Conservation (phyloP, 2,797 vertebrate genomes). For the Dermochelys coriacea region DNA sequence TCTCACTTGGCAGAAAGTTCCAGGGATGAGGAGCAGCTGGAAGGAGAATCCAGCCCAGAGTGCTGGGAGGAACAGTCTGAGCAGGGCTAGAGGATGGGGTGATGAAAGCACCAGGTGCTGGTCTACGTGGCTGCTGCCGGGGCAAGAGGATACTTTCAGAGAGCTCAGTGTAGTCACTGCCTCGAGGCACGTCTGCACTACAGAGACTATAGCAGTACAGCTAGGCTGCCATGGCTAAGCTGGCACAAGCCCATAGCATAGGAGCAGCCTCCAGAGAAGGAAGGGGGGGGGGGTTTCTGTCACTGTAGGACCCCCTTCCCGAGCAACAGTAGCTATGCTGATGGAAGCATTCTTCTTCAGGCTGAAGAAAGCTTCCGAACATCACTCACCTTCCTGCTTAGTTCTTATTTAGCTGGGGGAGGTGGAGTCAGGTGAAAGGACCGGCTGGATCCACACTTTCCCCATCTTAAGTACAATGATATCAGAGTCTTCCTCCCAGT, state of each 20-base stretch:
- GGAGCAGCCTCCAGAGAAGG: too few species aligned
- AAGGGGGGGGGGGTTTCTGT: background rate
- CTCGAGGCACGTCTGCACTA: background rate
- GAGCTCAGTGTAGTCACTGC: background rate
- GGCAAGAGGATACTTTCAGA: too few species aligned
- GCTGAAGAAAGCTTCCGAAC: background rate
- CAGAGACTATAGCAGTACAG: too few species aligned
- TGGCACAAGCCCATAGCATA: background rate
- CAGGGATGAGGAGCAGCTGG: background rate
- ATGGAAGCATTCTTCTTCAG: background rate
- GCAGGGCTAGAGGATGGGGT: background rate
- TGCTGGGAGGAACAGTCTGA: background rate
- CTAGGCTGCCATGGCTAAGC: background rate
- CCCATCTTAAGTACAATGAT: background rate
- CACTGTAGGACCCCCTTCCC: background rate
- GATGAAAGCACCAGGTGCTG: background rate
- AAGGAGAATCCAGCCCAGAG: background rate
- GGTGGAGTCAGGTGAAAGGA: background rate
- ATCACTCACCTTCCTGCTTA: too few species aligned
- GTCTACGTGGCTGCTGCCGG: too few species aligned
- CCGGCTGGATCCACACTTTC: too few species aligned
- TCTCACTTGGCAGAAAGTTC: background rate
- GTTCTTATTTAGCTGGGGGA: background rate
- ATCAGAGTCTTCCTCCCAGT: background rate
- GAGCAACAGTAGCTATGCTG: background rate